Evolutionary conservation across 2,888 invertebrate species (phyloP), one percentile per base, ranked within the genome.

Genomic region (Lithophane leautieri): DNA sequence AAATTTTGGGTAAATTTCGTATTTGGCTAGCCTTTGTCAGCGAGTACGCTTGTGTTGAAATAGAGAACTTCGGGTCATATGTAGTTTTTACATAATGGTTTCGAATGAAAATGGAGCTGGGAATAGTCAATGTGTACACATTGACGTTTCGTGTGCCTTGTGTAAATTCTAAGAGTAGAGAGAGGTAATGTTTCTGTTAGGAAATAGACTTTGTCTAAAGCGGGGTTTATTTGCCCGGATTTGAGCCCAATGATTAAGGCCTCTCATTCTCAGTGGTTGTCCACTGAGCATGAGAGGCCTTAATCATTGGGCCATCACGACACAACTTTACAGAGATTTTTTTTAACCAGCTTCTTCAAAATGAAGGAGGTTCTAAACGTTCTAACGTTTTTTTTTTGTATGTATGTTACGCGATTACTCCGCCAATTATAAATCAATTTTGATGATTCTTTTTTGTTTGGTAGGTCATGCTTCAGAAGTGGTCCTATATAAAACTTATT

Each of bases 21-120:
- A 83, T 86, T 85, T 86, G 75, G 25, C 83, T 74, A 73, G 68
- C 73, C 66, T 86, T 86, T 86, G 78, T 86, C 81, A 81, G 78
- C 42, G 78, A 63, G 54, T 76, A 50, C 34, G 75, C 68, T 78
- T 70, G 73, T 74, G 83, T 86, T 85, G 77, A 81, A 86, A 80
- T 78, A 74, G 83, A 86, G 73, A 73, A 73, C 63, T 73, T 60
- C 25, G 68, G 74, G 65, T 70, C 70, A 75, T 75, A 40, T 73
- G 76, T 75, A 71, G 75, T 80, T 82, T 78, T 70, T 70, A 65
- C 71, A 66, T 81, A 81, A 81, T 80, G 65, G 47, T 50, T 66
- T 69, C n/a, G 61, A 74, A 70, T 70, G 56, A 63, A 44, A 75
- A 80, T 80, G n/a, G 14, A 62, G 71, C 54, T 62, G 42, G 16